A percentile compares a stretch with the other conserved stretches of the same genome.
phyloP scores from a whole-genome alignment of 2,113 vertebrate genomes.

The human region DNA sequence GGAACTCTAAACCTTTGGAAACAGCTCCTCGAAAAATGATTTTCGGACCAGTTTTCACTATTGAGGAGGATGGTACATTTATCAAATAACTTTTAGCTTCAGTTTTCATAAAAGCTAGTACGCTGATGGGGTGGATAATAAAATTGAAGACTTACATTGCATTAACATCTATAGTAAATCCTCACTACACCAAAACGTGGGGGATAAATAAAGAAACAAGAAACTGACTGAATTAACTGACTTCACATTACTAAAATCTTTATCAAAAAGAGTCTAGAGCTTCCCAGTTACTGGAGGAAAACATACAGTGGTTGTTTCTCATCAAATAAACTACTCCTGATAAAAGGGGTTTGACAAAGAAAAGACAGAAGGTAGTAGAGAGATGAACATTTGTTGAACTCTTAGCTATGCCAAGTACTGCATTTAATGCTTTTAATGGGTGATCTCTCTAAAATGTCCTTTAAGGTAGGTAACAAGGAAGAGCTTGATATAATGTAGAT shows the following conservation, averaged over 20 bases:
- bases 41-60: slow-evolving; percentile 68
- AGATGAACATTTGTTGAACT: background rate
- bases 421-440: background rate
- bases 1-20: slow-evolving; percentile 76
- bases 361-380: background rate
- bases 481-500: background rate
- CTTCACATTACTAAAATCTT: slow-evolving; percentile 61
- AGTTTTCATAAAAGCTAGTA: slow-evolving; percentile 73
- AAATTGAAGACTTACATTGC: slow-evolving; percentile 66
- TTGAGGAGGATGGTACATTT: slow-evolving; percentile 60
- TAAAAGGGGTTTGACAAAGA: background rate
- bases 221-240: slow-evolving; percentile 53
- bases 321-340: slow-evolving; percentile 10
- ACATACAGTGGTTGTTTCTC: slow-evolving; percentile 3
- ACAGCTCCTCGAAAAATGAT: slow-evolving; percentile 74
- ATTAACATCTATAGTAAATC: slow-evolving; percentile 65
- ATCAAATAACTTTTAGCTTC: slow-evolving; percentile 73
- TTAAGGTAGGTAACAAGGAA: background rate
- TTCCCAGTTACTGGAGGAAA: background rate
- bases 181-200: slow-evolving; percentile 59
- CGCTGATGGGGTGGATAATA: slow-evolving; percentile 70
- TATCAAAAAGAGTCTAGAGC: background rate
- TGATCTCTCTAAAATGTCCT: background rate
- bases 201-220: slow-evolving; percentile 45
- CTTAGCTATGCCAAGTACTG: background rate